These are phyloP conservation scores for Elysia crispata DNA, from an alignment of 2,888 invertebrate species.

Conservation along the genomic window DNA sequence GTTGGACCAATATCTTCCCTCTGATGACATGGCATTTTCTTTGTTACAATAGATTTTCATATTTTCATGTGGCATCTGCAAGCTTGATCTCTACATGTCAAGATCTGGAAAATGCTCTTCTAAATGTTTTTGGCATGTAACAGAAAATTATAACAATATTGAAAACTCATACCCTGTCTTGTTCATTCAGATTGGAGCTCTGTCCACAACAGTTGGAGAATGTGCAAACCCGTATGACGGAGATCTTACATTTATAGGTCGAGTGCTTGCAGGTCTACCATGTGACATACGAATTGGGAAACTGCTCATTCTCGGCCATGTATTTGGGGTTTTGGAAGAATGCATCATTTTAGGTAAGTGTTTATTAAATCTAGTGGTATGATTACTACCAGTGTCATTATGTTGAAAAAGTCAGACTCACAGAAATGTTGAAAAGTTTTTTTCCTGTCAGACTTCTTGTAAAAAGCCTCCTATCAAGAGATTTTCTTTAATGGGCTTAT, in stretches of 20 bases:
- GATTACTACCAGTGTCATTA: neutral
- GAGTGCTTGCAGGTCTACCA: constrained; percentile 89
- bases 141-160: too few relatives aligned
- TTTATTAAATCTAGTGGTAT: neutral
- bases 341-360: constrained; percentile 86
- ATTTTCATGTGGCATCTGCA: too few relatives aligned
- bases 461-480: too few relatives aligned
- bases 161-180: too few relatives aligned
- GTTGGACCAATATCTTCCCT: too few relatives aligned
- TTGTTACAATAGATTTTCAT: too few relatives aligned
- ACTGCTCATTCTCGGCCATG: constrained; percentile 90
- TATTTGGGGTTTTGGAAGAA: constrained; percentile 90
- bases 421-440: neutral
- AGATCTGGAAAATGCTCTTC: too few relatives aligned
- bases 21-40: too few relatives aligned
- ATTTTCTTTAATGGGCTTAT: too few relatives aligned
- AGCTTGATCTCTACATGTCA: too few relatives aligned
- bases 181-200: constrained; percentile 84
- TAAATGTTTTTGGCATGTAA: too few relatives aligned
- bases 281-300: constrained; percentile 89
- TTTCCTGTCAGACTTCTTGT: neutral
- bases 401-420: neutral
- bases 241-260: constrained; percentile 90
- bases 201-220: constrained; percentile 82
- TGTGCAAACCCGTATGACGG: constrained; percentile 83